Evolutionary conservation across 2,888 invertebrate species (phyloP).

Genomic region (Campoplex nolae): DNA sequence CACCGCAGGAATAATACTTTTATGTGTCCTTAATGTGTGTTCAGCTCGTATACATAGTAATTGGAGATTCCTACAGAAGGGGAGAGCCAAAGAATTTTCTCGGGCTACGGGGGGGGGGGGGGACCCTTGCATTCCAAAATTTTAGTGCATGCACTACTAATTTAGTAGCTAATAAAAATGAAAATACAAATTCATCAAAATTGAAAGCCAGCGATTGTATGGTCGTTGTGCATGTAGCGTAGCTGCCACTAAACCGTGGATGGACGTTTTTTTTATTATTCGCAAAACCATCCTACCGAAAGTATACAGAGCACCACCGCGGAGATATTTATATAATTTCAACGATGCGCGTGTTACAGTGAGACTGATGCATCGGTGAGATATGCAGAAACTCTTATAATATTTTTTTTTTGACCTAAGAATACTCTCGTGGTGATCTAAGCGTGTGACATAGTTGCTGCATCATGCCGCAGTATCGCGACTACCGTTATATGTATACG

Average conservation of each 20-base stretch:
- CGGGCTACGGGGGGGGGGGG: neutral
- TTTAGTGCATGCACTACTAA: neutral
- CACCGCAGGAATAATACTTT: conserved; percentile 33
- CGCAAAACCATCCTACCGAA: neutral
- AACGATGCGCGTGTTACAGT: no score
- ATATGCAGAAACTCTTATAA: no score
- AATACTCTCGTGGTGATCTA: no score
- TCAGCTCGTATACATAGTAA: neutral
- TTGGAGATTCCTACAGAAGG: neutral
- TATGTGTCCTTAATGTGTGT: neutral
- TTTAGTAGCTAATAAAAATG: neutral
- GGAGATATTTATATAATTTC: no score
- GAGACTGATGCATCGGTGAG: no score
- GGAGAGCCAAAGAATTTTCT: neutral
- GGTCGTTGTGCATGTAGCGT: neutral
- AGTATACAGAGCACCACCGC: neutral
- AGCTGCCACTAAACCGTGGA: neutral
- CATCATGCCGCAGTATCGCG: neutral
- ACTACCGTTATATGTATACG: conserved; percentile 19
- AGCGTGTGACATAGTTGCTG: no score
- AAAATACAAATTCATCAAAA: neutral
- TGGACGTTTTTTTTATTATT: neutral
- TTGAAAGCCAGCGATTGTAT: neutral
- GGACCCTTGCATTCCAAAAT: neutral
- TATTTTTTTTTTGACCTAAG: no score